Evolutionary conservation across 2,888 invertebrate genomes (phyloP).

Genomic region (Erynnis tages): DNA sequence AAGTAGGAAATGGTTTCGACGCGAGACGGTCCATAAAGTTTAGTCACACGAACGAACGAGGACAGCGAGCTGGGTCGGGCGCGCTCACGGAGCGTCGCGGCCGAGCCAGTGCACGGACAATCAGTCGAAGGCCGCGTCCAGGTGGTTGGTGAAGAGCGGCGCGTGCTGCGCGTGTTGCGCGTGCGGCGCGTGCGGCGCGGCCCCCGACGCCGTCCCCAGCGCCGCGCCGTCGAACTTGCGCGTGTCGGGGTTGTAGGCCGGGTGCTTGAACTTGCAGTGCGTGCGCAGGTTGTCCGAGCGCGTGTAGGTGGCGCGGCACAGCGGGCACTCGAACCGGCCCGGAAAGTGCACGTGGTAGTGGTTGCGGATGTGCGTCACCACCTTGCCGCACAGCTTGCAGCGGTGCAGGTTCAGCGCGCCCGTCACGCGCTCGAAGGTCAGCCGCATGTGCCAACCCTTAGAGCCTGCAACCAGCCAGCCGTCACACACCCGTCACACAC

Average conservation of each 20-base stretch:
- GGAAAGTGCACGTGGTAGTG: constrained; percentile 97
- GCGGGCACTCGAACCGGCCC: constrained; percentile 94
- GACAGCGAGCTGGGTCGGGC: constrained; percentile 44
- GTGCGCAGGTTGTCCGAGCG: constrained; percentile 96
- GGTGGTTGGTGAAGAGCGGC: constrained; percentile 81
- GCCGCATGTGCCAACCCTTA: constrained; percentile 97
- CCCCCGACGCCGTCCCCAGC: constrained; percentile 72
- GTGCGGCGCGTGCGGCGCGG: constrained; percentile 76
- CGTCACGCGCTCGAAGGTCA: constrained; percentile 95
- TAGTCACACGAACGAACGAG: constrained; percentile 55
- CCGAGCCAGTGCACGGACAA: constrained; percentile 71
- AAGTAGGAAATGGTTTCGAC: constrained; percentile 68
- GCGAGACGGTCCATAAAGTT: constrained; percentile 57
- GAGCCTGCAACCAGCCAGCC: constrained; percentile 91
- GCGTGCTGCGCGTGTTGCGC: constrained; percentile 74
- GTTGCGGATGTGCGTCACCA: constrained; percentile 96
- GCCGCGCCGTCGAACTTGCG: constrained; percentile 90
- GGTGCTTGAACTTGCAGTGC: constrained; percentile 96
- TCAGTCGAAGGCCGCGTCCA: constrained; percentile 81
- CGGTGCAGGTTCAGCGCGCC: constrained; percentile 96
- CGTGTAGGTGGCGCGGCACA: constrained; percentile 95
- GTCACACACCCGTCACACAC: constrained; percentile 48
- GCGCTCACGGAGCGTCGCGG: constrained; percentile 67
- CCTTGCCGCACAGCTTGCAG: constrained; percentile 96
- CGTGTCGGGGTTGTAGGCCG: constrained; percentile 92